phyloP scores from a whole-genome alignment of 2,113 vertebrate genomes.

The Synodontis membranacea region DNA sequence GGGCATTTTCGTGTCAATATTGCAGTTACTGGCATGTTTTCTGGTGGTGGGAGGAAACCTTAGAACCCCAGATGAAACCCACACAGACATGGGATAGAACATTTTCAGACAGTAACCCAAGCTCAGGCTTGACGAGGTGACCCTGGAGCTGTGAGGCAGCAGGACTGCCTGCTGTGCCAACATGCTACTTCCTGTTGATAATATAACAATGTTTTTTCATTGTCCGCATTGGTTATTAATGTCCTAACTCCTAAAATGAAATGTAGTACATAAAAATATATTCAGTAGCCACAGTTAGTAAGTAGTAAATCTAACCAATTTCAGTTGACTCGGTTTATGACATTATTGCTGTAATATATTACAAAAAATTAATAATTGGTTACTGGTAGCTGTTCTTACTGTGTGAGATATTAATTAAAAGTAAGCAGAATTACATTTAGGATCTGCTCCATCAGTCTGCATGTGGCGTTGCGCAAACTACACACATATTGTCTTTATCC shows the following conservation, averaged over 20 bases:
- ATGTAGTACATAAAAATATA: neutral
- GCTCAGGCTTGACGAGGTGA: neutral
- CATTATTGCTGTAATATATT: neutral
- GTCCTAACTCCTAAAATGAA: neutral
- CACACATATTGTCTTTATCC: neutral
- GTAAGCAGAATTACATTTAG: neutral
- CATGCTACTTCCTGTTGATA: neutral
- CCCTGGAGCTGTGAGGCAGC: neutral
- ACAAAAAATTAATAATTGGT: neutral
- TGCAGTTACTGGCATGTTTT: neutral
- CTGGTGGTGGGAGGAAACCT: neutral
- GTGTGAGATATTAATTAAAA: neutral
- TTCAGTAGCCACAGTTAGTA: neutral
- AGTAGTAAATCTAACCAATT: neutral
- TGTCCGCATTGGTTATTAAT: neutral
- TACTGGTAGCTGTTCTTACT: neutral
- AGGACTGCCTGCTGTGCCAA: neutral
- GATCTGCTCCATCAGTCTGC: neutral
- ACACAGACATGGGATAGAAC: neutral
- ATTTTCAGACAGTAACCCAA: neutral
- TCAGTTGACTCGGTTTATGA: neutral
- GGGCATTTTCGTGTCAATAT: neutral
- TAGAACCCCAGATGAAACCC: neutral
- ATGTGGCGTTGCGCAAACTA: neutral
- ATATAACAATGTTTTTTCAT: neutral